These are phyloP conservation scores for Vesta saturnalis DNA, from an alignment of 2,888 invertebrate species.

Conservation along the genomic window DNA sequence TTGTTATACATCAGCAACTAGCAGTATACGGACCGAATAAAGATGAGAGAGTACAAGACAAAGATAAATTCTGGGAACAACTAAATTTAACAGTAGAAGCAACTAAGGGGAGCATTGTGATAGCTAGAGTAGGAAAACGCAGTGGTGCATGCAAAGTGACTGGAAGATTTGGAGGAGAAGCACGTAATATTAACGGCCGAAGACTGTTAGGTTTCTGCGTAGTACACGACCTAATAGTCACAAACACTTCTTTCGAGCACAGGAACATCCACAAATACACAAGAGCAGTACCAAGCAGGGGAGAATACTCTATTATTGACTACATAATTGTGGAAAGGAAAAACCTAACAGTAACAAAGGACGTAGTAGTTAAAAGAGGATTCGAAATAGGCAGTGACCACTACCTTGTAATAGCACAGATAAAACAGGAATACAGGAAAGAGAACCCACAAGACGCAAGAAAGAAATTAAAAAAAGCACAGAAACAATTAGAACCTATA, in stretches of 20 bases:
- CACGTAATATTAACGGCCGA: not conserved
- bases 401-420: constrained; percentile 3
- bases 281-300: constrained; percentile 2
- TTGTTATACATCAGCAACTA: too few relatives aligned
- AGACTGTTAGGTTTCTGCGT: not conserved
- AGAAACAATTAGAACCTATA: too few relatives aligned
- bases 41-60: constrained; percentile 17
- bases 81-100: constrained; percentile 16
- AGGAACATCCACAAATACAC: not conserved
- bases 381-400: constrained; percentile 17
- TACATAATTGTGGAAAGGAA: constrained; percentile 10
- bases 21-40: constrained; percentile 23
- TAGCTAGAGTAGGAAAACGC: constrained; percentile 16
- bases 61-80: constrained; percentile 32
- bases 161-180: constrained; percentile 13
- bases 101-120: constrained; percentile 9
- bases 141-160: not conserved
- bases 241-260: not conserved
- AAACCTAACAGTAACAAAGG: not conserved
- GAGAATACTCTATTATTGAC: not conserved
- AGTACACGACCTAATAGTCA: not conserved
- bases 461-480: too few relatives aligned
- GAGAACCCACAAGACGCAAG: too few relatives aligned
- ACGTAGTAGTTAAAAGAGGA: constrained; percentile 6
- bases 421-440: not conserved